Percentiles rank a stretch among this genome's conserved stretches.
phyloP scores from a whole-genome alignment of 2,888 invertebrate genomes.

The Leptopterna dolabrata region DNA sequence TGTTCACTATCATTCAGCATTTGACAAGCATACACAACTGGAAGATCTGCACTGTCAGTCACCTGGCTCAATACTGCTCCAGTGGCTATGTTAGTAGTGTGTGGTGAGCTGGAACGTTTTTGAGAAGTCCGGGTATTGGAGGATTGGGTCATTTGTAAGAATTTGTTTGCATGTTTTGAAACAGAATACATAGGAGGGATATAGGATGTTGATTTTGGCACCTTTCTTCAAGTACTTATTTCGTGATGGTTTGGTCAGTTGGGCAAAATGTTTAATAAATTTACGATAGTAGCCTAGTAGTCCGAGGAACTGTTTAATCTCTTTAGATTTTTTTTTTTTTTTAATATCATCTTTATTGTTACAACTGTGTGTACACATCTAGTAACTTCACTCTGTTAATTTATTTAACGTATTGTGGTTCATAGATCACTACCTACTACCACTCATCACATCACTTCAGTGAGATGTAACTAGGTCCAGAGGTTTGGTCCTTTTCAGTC shows the following conservation, averaged over 20 bases:
- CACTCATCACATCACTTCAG: too few relatives aligned
- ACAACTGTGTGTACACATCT: too few relatives aligned
- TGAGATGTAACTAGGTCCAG: too few relatives aligned
- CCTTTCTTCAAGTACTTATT: conserved; percentile 53
- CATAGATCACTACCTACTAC: too few relatives aligned
- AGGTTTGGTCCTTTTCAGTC: too few relatives aligned
- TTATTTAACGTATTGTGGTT: too few relatives aligned
- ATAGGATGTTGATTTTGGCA: conserved; percentile 18
- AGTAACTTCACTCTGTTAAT: too few relatives aligned
- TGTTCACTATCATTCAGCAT: conserved; percentile 64
- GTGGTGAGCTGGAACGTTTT: conserved; percentile 64
- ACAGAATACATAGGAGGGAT: neutral
- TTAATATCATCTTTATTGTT: too few relatives aligned
- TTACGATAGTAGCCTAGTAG: too few relatives aligned
- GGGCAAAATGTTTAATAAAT: too few relatives aligned
- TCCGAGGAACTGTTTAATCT: too few relatives aligned
- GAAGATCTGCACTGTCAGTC: conserved; percentile 64
- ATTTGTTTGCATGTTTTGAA: conserved; percentile 48
- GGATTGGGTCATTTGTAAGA: conserved; percentile 40
- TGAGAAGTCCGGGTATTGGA: conserved; percentile 64
- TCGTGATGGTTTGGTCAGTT: conserved; percentile 61
- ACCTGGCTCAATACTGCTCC: conserved; percentile 63
- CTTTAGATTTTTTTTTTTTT: too few relatives aligned
- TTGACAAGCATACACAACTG: conserved; percentile 64
- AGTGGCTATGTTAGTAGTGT: conserved; percentile 64